These are phyloP conservation scores for Uloborus diversus DNA, from an alignment of 1,140 invertebrate genomes.

Conservation along the genomic window DNA sequence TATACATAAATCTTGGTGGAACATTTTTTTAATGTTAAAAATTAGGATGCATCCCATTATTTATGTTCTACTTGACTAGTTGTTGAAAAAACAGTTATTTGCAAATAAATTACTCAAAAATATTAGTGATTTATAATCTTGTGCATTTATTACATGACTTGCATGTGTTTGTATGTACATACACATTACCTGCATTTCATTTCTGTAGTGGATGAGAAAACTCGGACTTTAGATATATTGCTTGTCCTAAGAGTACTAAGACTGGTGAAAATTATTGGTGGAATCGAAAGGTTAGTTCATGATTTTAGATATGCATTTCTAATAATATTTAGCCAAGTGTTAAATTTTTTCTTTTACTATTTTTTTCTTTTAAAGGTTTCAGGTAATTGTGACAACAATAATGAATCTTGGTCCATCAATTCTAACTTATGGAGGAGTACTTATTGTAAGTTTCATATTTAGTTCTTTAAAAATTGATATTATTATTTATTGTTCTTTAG, in stretches of 20 bases:
- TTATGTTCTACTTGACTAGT: too few relatives aligned
- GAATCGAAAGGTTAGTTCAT: conserved; percentile 65
- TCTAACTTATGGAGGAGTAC: conserved; percentile 68
- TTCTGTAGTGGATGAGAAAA: conserved; percentile 63
- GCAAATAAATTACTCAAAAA: too few relatives aligned
- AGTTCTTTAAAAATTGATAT: neutral
- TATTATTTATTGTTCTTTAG: neutral
- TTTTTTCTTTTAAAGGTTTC: conserved; percentile 64
- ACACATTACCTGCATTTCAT: conserved; percentile 8
- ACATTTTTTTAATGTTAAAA: too few relatives aligned
- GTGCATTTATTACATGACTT: too few relatives aligned
- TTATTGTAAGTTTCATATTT: conserved; percentile 67
- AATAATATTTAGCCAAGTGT: too few relatives aligned
- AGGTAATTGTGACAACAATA: conserved; percentile 68
- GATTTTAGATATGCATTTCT: neutral
- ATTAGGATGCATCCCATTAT: too few relatives aligned
- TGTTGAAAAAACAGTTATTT: too few relatives aligned
- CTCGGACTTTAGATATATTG: conserved; percentile 66
- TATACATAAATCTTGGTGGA: too few relatives aligned
- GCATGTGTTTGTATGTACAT: too few relatives aligned
- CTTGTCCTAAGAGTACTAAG: conserved; percentile 68
- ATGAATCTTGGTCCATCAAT: conserved; percentile 69
- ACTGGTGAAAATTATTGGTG: conserved; percentile 68
- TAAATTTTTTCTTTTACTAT: neutral
- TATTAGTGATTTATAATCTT: too few relatives aligned